Percentiles rank a stretch among this genome's conserved stretches.
phyloP scores from a whole-genome alignment of 2,113 vertebrate genomes.

The Astur gentilis region DNA sequence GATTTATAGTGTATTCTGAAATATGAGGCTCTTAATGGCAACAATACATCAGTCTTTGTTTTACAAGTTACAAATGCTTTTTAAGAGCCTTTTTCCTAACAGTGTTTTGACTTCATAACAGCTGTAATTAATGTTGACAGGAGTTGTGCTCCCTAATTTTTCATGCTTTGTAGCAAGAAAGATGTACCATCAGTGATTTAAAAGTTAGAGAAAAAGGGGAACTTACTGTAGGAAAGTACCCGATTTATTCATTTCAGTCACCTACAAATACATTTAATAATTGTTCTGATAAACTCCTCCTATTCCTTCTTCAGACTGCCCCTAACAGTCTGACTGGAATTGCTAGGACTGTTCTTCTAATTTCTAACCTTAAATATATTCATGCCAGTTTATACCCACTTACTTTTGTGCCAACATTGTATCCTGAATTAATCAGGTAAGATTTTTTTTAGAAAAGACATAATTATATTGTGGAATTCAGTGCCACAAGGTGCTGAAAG shows the following conservation, averaged over 20 bases:
- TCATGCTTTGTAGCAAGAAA: background rate
- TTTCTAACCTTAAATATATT: background rate
- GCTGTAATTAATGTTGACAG: background rate
- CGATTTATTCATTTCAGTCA: background rate
- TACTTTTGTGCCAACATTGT: background rate
- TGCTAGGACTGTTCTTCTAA: background rate
- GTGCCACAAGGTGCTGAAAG: background rate
- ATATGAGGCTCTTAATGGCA: background rate
- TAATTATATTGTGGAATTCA: background rate
- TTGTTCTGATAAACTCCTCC: background rate
- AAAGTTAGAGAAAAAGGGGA: background rate
- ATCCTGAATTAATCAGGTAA: background rate
- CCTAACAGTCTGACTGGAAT: background rate
- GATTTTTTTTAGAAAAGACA: background rate
- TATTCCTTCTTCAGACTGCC: background rate
- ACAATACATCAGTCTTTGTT: slow-evolving; percentile 2
- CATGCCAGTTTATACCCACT: background rate
- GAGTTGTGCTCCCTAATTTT: background rate
- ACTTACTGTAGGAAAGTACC: background rate
- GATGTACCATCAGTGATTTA: background rate
- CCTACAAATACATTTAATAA: background rate
- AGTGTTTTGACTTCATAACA: background rate
- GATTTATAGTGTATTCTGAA: background rate
- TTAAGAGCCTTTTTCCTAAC: background rate
- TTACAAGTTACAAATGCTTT: background rate